A percentile compares a stretch with the other conserved stretches of the same genome.
Evolutionary conservation across 2,113 vertebrate species (phyloP).

Genomic region (Pygoscelis adeliae): DNA sequence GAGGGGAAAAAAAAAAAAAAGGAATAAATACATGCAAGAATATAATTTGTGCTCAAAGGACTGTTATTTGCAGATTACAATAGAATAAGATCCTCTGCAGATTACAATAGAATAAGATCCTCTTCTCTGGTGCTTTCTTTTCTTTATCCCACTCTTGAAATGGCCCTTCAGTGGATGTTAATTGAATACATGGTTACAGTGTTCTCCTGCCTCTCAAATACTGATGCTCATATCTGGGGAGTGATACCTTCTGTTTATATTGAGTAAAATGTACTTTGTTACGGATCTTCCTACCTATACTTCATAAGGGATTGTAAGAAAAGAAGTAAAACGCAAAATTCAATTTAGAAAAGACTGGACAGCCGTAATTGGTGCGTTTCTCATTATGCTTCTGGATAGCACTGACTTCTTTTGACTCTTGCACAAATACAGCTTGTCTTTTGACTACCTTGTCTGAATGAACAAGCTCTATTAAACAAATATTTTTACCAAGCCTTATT

Average conservation of each 20-base stretch:
- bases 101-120: neutral
- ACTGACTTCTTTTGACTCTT: neutral
- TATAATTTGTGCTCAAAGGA: neutral
- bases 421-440: neutral
- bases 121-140: neutral
- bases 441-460: neutral
- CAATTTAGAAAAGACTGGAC: neutral
- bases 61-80: neutral
- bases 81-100: neutral
- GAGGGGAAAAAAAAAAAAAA: neutral
- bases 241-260: rapidly evolving
- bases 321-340: neutral
- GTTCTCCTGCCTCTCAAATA: neutral
- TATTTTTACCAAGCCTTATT: neutral
- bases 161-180: neutral
- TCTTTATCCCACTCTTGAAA: neutral
- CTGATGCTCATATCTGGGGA: neutral
- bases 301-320: neutral
- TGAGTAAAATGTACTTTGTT: neutral
- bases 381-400: neutral
- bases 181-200: neutral
- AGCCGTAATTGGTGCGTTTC: neutral
- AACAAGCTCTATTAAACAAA: neutral
- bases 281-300: rapidly evolving
- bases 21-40: neutral